Evolutionary conservation across 2,797 vertebrate genomes (phyloP), one percentile per base, ranked within the genome.

Genomic region (Enteromius thamalakanensis): DNA sequence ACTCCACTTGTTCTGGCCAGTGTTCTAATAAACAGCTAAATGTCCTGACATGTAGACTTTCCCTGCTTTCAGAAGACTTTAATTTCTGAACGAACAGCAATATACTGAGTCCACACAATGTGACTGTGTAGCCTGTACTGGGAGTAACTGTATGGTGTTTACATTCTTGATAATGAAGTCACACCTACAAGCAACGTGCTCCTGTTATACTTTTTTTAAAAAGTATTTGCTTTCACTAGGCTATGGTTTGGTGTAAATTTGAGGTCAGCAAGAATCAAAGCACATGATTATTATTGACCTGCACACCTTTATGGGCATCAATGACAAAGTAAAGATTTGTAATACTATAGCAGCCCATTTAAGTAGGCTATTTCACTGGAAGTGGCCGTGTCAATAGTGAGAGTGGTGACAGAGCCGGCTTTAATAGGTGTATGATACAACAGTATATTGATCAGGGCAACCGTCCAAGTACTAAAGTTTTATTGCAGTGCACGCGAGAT

Each of bases 401-500:
- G 3, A 49, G 45, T 37, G 1, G 68, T 51, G 42, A 71, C 12
- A 32, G 26, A 45, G 34, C 26, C 19, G 23, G 40, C 19, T 47
- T 21, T 32, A 51, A 40, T 26, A 69, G 32, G 21, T 72, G 17
- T 81, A 19, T 51, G 21, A 37, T 74, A 37, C 58, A 14, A 37
- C 29, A 40, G 23, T 51, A 21, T 23, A 51, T 51, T 53, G 70
- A 74, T 51, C 32, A 62, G 68, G 34, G 9, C 12, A 58, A 34
- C 37, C 55, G 49, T 51, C 14, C 29, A 19, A 51, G 14, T 55
- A 67, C 64, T 67, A 45, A 62, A 62, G 65, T 78, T 70, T 26
- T 62, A 74, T 80, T 47, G 72, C 32, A 32, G 51, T 76, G 74
- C 78, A 88, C 78, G 79, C 32, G 62, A 65, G 45, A 72, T 71